Conservation (phyloP, 1,140 invertebrate species). For the Heterodera carotae region DNA sequence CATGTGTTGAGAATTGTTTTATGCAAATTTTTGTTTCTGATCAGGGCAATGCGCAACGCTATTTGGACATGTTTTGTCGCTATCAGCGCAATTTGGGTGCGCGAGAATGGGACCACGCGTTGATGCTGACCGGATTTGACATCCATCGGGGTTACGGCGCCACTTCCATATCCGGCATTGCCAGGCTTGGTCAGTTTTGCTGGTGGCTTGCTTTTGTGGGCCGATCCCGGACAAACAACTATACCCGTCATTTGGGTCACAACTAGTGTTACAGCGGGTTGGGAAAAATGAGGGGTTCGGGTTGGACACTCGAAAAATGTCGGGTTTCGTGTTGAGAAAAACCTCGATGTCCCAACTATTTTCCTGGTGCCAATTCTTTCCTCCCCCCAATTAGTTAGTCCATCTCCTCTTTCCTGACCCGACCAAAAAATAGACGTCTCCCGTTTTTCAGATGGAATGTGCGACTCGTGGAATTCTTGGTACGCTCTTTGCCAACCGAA, state of each 20-base stretch:
- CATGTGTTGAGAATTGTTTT: background rate
- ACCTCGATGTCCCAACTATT: too few relatives aligned
- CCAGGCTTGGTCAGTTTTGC: conserved; percentile 46
- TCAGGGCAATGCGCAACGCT: conserved; percentile 60
- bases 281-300: too few relatives aligned
- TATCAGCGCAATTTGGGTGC: conserved; percentile 60
- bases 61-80: conserved; percentile 61
- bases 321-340: too few relatives aligned
- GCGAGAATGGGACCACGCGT: conserved; percentile 65
- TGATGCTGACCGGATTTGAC: conserved; percentile 63
- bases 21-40: background rate
- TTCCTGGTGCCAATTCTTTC: too few relatives aligned
- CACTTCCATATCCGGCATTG: conserved; percentile 65
- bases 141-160: conserved; percentile 64
- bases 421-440: background rate
- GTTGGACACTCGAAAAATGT: too few relatives aligned
- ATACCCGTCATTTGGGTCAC: too few relatives aligned
- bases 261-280: too few relatives aligned
- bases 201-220: too few relatives aligned
- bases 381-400: too few relatives aligned
- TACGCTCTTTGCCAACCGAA: background rate
- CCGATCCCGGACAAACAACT: too few relatives aligned
- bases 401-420: too few relatives aligned
- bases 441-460: conserved; percentile 57
- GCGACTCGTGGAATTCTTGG: conserved; percentile 63